A percentile compares a stretch with the other conserved stretches of the same genome.
phyloP scores from a whole-genome alignment of 2,113 vertebrate species.

The Lethenteron camtschaticum region DNA sequence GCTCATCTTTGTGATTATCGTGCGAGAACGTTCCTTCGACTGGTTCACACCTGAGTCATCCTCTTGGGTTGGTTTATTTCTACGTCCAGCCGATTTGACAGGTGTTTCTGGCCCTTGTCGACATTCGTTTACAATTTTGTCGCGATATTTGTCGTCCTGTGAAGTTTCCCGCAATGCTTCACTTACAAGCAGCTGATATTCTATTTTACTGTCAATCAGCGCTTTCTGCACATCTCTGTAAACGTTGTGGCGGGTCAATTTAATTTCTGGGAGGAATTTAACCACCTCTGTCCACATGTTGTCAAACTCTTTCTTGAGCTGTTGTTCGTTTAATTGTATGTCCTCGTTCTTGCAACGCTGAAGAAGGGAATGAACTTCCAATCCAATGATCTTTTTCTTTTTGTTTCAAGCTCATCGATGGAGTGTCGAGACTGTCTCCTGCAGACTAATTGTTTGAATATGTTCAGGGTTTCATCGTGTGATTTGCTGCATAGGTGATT shows the following conservation, averaged over 20 bases:
- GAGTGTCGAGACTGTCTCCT: background rate
- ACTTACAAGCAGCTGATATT: background rate
- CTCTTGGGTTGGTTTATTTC: background rate
- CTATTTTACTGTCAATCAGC: background rate
- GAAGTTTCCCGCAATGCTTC: background rate
- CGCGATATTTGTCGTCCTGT: background rate
- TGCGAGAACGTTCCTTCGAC: background rate
- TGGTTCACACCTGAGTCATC: too few relatives aligned
- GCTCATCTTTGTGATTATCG: background rate
- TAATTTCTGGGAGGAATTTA: background rate
- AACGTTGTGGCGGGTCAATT: background rate
- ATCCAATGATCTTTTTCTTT: constrained; percentile 7
- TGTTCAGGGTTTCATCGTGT: background rate
- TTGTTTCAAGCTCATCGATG: background rate
- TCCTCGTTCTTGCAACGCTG: constrained; percentile 7
- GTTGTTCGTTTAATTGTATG: background rate
- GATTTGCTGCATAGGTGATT: background rate
- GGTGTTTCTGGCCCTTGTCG: background rate
- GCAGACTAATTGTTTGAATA: background rate
- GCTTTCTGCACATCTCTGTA: background rate
- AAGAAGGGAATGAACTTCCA: constrained; percentile 8
- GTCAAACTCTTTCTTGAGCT: constrained; percentile 5
- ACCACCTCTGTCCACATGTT: constrained; percentile 7
- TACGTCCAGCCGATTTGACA: background rate
- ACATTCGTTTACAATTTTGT: background rate